phyloP scores from a whole-genome alignment of 2,888 invertebrate genomes.

The Digitonthophagus gazella region DNA sequence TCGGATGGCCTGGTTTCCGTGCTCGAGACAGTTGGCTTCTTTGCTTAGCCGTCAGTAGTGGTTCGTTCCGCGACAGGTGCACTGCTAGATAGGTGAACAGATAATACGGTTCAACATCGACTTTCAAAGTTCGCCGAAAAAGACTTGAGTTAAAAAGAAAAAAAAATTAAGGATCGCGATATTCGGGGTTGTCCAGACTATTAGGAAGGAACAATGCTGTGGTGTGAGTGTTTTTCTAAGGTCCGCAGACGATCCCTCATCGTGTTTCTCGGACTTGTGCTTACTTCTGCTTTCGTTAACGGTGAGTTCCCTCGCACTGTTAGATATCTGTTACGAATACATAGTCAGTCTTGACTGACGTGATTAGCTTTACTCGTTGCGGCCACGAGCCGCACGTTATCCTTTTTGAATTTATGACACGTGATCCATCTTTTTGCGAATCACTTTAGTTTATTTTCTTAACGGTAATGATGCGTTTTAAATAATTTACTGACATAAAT shows the following conservation, averaged over 20 bases:
- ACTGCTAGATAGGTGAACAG: neutral
- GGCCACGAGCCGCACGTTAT: neutral
- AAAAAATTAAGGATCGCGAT: slow-evolving; percentile 18
- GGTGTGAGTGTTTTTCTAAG: slow-evolving; percentile 33
- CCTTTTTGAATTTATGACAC: neutral
- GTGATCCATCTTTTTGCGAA: neutral
- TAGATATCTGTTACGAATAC: slow-evolving; percentile 16
- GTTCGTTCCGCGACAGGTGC: slow-evolving; percentile 17
- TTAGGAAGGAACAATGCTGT: slow-evolving; percentile 22
- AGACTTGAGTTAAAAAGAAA: neutral
- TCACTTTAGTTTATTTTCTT: neutral
- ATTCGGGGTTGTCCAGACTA: neutral
- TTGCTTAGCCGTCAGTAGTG: slow-evolving; percentile 21
- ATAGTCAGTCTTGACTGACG: neutral
- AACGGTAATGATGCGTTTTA: neutral
- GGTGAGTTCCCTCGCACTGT: slow-evolving; percentile 26
- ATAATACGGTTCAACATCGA: neutral
- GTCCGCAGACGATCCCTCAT: slow-evolving; percentile 24
- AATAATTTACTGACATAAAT: no score
- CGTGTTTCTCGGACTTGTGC: slow-evolving; percentile 31
- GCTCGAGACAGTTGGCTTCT: slow-evolving; percentile 9
- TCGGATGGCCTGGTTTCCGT: slow-evolving; percentile 37
- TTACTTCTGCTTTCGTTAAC: slow-evolving; percentile 26
- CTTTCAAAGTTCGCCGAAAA: slow-evolving; percentile 2
- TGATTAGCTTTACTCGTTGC: neutral